These are phyloP conservation scores for Pachycephus smyrnensis DNA, from an alignment of 2,888 invertebrate species.

Conservation along the genomic window DNA sequence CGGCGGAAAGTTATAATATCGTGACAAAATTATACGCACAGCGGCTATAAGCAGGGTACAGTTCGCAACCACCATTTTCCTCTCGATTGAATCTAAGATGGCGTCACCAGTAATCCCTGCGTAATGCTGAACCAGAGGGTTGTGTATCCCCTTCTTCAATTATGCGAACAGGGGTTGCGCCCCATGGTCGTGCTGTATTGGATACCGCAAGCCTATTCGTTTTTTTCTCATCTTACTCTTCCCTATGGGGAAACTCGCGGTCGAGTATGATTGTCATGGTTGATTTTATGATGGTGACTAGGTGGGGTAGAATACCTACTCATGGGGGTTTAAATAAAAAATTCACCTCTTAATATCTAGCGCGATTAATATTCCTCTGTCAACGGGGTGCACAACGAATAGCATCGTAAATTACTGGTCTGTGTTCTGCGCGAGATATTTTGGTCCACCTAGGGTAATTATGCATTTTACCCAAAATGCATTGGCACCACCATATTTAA, in stretches of 20 bases:
- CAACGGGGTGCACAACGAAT: not conserved
- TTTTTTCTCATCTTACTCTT: slow-evolving; percentile 40
- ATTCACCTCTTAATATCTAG: not conserved
- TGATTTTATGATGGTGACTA: slow-evolving; percentile 41
- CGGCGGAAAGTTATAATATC: slow-evolving; percentile 23
- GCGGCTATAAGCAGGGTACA: slow-evolving; percentile 29
- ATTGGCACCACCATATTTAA: not conserved
- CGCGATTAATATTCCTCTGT: slow-evolving; percentile 4
- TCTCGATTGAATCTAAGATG: slow-evolving; percentile 63
- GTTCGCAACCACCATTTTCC: slow-evolving; percentile 58
- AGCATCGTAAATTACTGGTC: not conserved
- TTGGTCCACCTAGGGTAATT: not conserved
- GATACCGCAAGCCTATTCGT: slow-evolving; percentile 51
- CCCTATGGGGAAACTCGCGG: slow-evolving; percentile 40
- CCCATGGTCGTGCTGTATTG: slow-evolving; percentile 52
- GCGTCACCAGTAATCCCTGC: slow-evolving; percentile 50
- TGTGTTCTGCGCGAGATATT: not conserved
- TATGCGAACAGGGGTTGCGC: slow-evolving; percentile 53
- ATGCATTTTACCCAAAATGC: not conserved
- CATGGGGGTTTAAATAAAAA: not conserved
- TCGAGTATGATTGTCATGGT: slow-evolving; percentile 58
- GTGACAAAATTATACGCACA: slow-evolving; percentile 15
- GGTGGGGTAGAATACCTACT: slow-evolving; percentile 21
- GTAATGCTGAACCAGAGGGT: not conserved
- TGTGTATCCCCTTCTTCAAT: slow-evolving; percentile 45